Evolutionary conservation across 2,113 vertebrate genomes (phyloP), one percentile per base, ranked within the genome.

Genomic region (Chascanopsetta lugubris): DNA sequence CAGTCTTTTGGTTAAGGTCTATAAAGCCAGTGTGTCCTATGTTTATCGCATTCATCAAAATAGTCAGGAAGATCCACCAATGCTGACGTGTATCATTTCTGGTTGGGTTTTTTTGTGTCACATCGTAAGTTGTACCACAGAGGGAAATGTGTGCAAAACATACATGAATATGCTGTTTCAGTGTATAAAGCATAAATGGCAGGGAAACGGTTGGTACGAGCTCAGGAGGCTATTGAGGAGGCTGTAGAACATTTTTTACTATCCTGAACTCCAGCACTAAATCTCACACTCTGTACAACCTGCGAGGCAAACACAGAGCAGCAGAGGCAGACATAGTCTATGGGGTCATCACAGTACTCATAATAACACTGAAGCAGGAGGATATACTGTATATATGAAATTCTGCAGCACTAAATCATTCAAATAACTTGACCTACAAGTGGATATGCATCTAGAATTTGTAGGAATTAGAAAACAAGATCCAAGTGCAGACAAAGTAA

Each of bases 231-330:
- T 20, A 34, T 45, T 49, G 57, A 60, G 30, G 25, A 40, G 20
- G 15, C 10, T 49, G 32, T 11, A 21, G 53, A 62, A 22, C 10
- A 7, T 27, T 51, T 40, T 57, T 58, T 24, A 32, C n/a, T 26
- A 42, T 21, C 25, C 13, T 32, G 13, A 59, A 27, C 27, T 40
- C 11, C 20, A 34, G 21, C 29, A 34, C 36, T 59, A 20, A 12
- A 51, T 29, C 24, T 51, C n/a, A 61, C 24, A 61, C 20, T 21
- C 40, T 48, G 10, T 15, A 26, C 43, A 61, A 30, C 15, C 57
- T 67, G 30, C 61, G 26, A 61, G 61, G 53, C 59, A 53, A 67
- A 70, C 20, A 7, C 38, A 57, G 21, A 43, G 30, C 30, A 36
- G 68, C 24, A 13, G 6, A 42, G 8, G 24, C 36, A n/a, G 8